A percentile compares a stretch with the other conserved stretches of the same genome.
Conservation (phyloP, 1,140 invertebrate genomes). For the Tetraneura akinire region DNA sequence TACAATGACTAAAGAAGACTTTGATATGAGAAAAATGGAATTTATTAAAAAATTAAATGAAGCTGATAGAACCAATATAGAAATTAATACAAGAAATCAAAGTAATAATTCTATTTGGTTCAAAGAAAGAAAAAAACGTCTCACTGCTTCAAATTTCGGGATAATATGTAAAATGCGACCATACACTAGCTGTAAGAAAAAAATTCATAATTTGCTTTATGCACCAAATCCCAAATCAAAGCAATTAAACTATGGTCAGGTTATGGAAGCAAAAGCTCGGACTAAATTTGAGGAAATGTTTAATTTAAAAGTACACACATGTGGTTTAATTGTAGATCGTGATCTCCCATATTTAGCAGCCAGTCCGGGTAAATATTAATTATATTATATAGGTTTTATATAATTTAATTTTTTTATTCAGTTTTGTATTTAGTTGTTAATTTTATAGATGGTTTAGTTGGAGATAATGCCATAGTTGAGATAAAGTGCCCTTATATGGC, state of each 20-base stretch:
- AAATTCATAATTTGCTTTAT: not conserved
- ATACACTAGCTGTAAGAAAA: slow-evolving; percentile 4
- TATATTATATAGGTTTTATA: no score
- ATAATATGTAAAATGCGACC: slow-evolving; percentile 18
- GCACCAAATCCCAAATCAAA: not conserved
- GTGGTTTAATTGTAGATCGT: not conserved
- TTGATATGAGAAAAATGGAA: not conserved
- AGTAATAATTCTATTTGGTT: slow-evolving; percentile 14
- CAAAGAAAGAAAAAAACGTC: not conserved
- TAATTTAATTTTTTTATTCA: not conserved
- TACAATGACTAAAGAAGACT: not conserved
- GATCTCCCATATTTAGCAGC: not conserved
- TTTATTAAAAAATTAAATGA: not conserved
- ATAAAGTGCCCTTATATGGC: slow-evolving; percentile 18
- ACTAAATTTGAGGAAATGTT: not conserved
- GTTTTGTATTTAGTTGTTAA: not conserved
- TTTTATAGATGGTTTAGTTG: slow-evolving; percentile 6
- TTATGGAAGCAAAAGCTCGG: not conserved
- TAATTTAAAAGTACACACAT: not conserved
- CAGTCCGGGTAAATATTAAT: slow-evolving; percentile 27
- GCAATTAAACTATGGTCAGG: not conserved
- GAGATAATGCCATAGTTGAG: not conserved
- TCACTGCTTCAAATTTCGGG: slow-evolving; percentile 2
- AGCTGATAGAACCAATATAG: not conserved
- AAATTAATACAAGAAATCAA: slow-evolving; percentile 4